phyloP scores from a whole-genome alignment of 2,113 vertebrate species.

The Anser brachyrhynchus region DNA sequence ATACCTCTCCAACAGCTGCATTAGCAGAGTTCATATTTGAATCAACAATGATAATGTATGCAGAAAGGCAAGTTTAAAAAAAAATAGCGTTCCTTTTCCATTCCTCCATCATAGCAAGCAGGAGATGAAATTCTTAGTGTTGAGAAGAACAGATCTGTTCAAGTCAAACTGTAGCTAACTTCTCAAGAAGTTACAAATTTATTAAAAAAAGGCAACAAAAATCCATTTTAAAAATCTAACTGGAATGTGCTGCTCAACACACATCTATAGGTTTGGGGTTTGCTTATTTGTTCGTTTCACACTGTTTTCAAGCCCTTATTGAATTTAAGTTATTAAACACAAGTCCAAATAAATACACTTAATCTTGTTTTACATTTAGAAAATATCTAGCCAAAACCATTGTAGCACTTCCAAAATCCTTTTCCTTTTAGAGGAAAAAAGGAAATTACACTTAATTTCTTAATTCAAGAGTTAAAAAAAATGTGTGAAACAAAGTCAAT shows the following conservation, averaged over 20 bases:
- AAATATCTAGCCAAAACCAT: not conserved
- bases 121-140: not conserved
- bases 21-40: not conserved
- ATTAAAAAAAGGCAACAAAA: not conserved
- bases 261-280: not conserved
- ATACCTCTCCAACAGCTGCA: not conserved
- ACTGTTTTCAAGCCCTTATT: not conserved
- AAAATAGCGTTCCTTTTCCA: not conserved
- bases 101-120: not conserved
- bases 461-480: not conserved
- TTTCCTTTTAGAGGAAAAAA: not conserved
- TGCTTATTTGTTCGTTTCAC: not conserved
- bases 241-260: not conserved
- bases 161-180: not conserved
- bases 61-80: not conserved
- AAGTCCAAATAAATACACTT: not conserved
- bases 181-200: not conserved
- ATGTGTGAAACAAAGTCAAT: not conserved
- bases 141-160: not conserved
- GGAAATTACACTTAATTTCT: not conserved
- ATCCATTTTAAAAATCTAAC: not conserved
- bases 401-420: not conserved
- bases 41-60: not conserved
- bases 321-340: not conserved
- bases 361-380: not conserved